A percentile compares a stretch with the other conserved stretches of the same genome.
phyloP scores from a whole-genome alignment of 1,140 invertebrate species.

The Ooceraea biroi region DNA sequence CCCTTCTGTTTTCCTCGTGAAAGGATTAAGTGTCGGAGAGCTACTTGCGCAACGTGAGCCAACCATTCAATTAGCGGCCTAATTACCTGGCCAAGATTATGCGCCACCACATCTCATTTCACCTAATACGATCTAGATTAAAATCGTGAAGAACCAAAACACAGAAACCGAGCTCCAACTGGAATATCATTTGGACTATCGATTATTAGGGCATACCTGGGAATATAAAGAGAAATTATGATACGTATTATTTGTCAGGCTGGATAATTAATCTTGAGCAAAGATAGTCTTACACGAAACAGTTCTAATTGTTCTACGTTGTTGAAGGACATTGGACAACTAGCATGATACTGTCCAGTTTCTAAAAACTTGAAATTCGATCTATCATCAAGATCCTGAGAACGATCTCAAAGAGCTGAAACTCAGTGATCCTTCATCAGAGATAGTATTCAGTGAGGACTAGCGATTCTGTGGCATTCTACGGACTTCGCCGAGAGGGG shows the following conservation, averaged over 20 bases:
- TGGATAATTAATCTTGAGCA: no score
- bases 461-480: background rate
- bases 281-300: no score
- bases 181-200: background rate
- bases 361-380: background rate
- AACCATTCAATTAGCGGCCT: slow-evolving; percentile 62
- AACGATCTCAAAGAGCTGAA: background rate
- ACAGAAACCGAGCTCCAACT: no score
- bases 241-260: no score
- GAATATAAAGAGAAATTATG: no score
- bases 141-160: background rate
- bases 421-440: background rate
- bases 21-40: slow-evolving; percentile 66
- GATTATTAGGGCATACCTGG: no score
- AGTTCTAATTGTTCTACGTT: no score
- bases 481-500: background rate
- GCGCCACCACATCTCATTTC: slow-evolving; percentile 10
- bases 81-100: slow-evolving; percentile 65
- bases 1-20: slow-evolving; percentile 37
- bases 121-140: background rate
- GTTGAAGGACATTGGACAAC: no score
- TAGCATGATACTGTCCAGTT: background rate
- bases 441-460: background rate
- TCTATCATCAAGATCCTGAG: background rate
- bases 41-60: slow-evolving; percentile 63